A percentile compares a stretch with the other conserved stretches of the same genome.
Conservation (phyloP, 2,113 vertebrate genomes). For the Cyprinodon variegatus region DNA sequence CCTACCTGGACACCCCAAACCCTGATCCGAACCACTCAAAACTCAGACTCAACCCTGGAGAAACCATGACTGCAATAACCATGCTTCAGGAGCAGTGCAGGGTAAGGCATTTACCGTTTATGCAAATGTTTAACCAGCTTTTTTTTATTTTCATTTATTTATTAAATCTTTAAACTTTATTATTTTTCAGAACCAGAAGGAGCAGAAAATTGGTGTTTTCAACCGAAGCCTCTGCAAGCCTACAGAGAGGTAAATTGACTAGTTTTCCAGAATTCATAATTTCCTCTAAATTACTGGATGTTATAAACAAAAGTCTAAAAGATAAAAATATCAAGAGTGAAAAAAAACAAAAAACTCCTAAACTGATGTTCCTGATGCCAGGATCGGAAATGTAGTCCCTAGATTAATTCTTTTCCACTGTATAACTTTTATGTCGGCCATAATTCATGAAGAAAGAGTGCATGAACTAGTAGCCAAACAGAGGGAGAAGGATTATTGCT, state of each 20-base stretch:
- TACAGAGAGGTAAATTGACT: conserved; percentile 85
- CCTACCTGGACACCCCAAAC: conserved; percentile 84
- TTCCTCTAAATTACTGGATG: not conserved
- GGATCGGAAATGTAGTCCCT: not conserved
- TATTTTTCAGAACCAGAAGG: conserved; percentile 84
- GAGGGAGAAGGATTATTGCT: conserved; percentile 35
- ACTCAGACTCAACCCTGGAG: conserved; percentile 88
- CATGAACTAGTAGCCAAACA: conserved; percentile 71
- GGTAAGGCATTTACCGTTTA: conserved; percentile 49
- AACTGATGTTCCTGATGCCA: not conserved
- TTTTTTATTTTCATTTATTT: not conserved
- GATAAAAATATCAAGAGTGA: not conserved
- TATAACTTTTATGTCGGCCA: conserved; percentile 4
- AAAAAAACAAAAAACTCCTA: not conserved
- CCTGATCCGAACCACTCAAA: conserved; percentile 85
- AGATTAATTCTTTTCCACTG: not conserved
- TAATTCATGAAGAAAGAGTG: conserved; percentile 44
- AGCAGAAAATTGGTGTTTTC: conserved; percentile 80
- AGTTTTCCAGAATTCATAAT: not conserved
- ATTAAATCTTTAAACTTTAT: not conserved
- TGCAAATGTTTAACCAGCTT: not conserved
- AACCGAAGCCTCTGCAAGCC: conserved; percentile 80
- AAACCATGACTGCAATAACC: conserved; percentile 86
- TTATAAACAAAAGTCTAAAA: not conserved
- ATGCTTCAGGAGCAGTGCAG: conserved; percentile 93